phyloP scores from a whole-genome alignment of 1,140 invertebrate species.

The Cecropterus lyciades region DNA sequence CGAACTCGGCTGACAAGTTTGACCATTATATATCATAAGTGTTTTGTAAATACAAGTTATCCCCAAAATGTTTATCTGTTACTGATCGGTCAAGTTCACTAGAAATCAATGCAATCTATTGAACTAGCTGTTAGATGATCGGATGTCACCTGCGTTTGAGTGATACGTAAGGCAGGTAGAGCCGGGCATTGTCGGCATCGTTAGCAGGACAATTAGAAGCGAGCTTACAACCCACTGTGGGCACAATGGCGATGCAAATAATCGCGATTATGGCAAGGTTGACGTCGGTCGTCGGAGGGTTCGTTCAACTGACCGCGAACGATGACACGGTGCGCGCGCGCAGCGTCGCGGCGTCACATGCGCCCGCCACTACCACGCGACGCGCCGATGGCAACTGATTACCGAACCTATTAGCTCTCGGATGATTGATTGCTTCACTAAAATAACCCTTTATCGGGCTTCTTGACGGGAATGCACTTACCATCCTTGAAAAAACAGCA shows the following conservation, averaged over 20 bases:
- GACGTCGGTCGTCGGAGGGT: slow-evolving; percentile 75
- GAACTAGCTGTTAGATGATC: not conserved
- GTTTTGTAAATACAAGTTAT: no score
- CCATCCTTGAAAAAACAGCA: not conserved
- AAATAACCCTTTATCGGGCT: slow-evolving; percentile 13
- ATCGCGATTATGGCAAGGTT: slow-evolving; percentile 81
- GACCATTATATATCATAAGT: no score
- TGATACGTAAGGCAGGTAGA: not conserved
- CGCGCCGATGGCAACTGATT: slow-evolving; percentile 21
- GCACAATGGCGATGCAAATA: slow-evolving; percentile 81
- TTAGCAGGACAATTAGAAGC: slow-evolving; percentile 59
- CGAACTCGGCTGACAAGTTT: no score
- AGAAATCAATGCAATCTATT: not conserved
- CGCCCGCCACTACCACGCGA: slow-evolving; percentile 44
- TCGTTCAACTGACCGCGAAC: slow-evolving; percentile 83
- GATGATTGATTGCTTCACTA: slow-evolving; percentile 22
- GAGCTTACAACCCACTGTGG: slow-evolving; percentile 58
- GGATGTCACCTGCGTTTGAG: no score
- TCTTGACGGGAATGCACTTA: slow-evolving; percentile 10
- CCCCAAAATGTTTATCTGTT: no score
- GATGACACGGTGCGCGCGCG: slow-evolving; percentile 79
- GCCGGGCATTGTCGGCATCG: not conserved
- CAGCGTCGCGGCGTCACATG: slow-evolving; percentile 72
- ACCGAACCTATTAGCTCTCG: slow-evolving; percentile 31
- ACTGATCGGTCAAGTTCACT: no score